These are phyloP conservation scores for Oryzias celebensis DNA, from an alignment of 2,113 vertebrate genomes.

Conservation along the genomic window DNA sequence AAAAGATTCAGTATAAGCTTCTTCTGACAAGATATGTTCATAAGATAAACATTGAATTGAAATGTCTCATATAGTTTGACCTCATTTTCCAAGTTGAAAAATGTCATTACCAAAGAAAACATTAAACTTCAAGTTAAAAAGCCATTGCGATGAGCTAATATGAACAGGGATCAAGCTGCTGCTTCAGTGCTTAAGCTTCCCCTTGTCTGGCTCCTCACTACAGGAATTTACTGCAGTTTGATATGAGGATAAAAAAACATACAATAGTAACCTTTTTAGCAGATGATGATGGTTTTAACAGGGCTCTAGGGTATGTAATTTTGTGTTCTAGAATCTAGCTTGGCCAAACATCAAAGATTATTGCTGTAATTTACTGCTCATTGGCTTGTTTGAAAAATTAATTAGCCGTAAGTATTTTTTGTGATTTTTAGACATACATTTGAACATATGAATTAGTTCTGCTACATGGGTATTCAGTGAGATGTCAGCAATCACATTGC, in stretches of 20 bases:
- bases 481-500: constrained; percentile 60
- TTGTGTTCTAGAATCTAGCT: constrained; percentile 15
- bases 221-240: constrained; percentile 17
- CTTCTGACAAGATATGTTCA: not conserved
- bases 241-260: constrained; percentile 8
- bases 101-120: constrained; percentile 52
- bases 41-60: constrained; percentile 34
- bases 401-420: constrained; percentile 58
- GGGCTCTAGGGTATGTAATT: constrained; percentile 22
- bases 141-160: constrained; percentile 15
- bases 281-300: constrained; percentile 23
- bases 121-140: constrained; percentile 32
- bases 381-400: constrained; percentile 66
- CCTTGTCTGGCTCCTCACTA: constrained; percentile 20
- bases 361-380: constrained; percentile 57
- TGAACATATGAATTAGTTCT: constrained; percentile 69
- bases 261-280: constrained; percentile 16
- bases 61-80: constrained; percentile 27
- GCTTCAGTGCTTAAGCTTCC: constrained; percentile 20
- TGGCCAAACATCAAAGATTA: constrained; percentile 18
- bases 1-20: constrained; percentile 31
- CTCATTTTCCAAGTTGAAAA: constrained; percentile 39
- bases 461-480: constrained; percentile 63
- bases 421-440: constrained; percentile 54
- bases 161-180: constrained; percentile 29